Percentiles rank a stretch among this genome's conserved stretches.
Evolutionary conservation across 2,113 vertebrate species (phyloP).

Genomic region (Stercorarius parasiticus): DNA sequence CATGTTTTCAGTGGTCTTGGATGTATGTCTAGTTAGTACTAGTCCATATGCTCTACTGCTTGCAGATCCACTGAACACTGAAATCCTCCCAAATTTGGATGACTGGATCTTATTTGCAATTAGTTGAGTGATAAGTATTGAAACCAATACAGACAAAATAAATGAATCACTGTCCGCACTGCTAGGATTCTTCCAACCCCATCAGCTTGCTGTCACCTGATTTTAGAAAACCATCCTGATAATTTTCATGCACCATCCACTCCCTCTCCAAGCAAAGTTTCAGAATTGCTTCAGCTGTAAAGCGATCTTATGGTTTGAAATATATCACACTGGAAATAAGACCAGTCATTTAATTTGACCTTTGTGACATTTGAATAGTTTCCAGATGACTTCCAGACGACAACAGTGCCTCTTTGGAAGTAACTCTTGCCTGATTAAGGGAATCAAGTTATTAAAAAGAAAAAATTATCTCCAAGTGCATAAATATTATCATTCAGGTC

Average conservation of each 20-base stretch:
- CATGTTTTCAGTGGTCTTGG: neutral
- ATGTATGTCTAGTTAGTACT: neutral
- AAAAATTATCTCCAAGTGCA: neutral
- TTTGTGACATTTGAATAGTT: neutral
- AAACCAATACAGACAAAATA: neutral
- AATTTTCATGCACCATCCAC: neutral
- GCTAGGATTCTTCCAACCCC: neutral
- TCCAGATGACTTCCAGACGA: conserved; percentile 35
- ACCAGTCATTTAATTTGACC: conserved; percentile 26
- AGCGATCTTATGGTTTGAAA: neutral
- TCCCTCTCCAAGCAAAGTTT: neutral
- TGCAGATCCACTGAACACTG: neutral
- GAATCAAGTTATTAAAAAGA: neutral
- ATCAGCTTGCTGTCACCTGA: neutral
- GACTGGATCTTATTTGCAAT: neutral
- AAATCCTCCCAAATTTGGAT: neutral
- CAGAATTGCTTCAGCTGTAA: neutral
- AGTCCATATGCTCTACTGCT: neutral
- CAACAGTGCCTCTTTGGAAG: neutral
- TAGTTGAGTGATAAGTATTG: neutral
- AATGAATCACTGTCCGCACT: neutral
- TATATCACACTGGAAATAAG: neutral
- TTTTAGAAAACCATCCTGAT: neutral
- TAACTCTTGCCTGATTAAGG: neutral
- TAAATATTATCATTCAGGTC: neutral